Base-by-base conservation (phyloP, 2,113 vertebrate species). In the Patagioenas fasciata region DNA sequence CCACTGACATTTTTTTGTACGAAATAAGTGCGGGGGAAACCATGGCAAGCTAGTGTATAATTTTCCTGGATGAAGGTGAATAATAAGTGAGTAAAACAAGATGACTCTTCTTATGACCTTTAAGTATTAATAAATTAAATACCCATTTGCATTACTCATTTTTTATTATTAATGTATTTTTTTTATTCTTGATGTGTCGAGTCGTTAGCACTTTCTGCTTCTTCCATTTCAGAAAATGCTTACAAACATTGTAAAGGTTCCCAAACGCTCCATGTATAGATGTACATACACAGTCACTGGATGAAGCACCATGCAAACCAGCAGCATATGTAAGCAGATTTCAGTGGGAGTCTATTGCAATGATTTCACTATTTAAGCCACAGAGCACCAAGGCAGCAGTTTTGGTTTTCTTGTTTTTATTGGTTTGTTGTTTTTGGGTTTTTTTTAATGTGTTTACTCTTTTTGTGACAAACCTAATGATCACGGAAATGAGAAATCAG, bases 401-500 rank as follows among this genome's bases (percentile, higher is more conserved):
- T 87, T 75, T 70, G 15, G 57, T 36, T 32, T 21, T 75, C n/a
- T 53, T 13, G 50, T 6, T 34, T 19, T 3, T 6, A 18, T 47
- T 47, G 44, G 44, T 44, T 44, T 44, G 42, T 44, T 44, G 15
- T 48, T 40, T 19, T 48, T 21, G 47, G 19, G 20, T 11, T 48
- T 50, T 50, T 50, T 50, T 50, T 5, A 50, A 50, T 36, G 62
- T 73, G 83, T 97, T 96, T 96, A 91, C 72, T 80, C 71, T 95
- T 84, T 94, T 90, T 95, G 34, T 97, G 75, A 92, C 72, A 95
- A 96, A 95, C 50, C 42, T 70, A 89, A 69, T 96, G 67, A 91
- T 92, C 89, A 44, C 74, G 92, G 81, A 88, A 93, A 95, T 94
- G 83, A 95, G 77, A 96, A 97, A 94, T 94, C 87, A 89, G 90